Base-by-base conservation (phyloP, 2,797 vertebrate genomes). In the Aeoliscus strigatus region DNA sequence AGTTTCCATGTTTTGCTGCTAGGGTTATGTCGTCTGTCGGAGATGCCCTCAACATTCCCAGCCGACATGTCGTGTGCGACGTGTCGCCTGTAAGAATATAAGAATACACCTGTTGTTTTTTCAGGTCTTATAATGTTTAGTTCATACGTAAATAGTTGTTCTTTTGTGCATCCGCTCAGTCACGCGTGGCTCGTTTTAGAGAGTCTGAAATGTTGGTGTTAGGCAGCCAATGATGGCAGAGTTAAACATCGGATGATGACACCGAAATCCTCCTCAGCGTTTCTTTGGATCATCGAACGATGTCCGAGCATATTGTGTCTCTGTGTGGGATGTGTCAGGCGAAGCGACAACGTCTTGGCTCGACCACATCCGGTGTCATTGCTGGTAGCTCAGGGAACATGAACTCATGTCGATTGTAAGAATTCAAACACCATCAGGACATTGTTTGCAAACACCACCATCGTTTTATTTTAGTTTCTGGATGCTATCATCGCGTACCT, bases 341-440 rank as follows among this genome's bases (percentile, higher is more conserved):
- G 18, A 21, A 3, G 18, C 18, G 6, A 21, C 18, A 21, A 3
- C 18, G 18, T 3, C 18, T 21, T 6, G 18, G 18, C 18, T 21
- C n/a, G n/a, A n/a, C n/a, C n/a, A 8, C 44, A 36, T 21, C 44
- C 27, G 16, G 42, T 39, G 34, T 61, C 27, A 13, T 37, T 40
- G 57, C 50, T 47, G 37, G 52, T 66, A 83, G 79, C 86, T 88
- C 86, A 88, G 84, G 86, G 86, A 88, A 78, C 66, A 77, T 73
- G 65, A 70, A 79, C 70, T 76, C 15, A 41, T 53, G 39, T 61
- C 45, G 70, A 79, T 77, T 77, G 78, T 81, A 79, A 21, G 4
- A 71, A 38, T 49, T 18, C 4, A 37, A 51, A 50, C 58, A 34
- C 27, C 57, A 40, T 70, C 30, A 63, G 66, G 51, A 64, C 60